Evolutionary conservation across 2,797 vertebrate species (phyloP), one percentile per base, ranked within the genome.

Genomic region (Bryconaethiops microstoma): DNA sequence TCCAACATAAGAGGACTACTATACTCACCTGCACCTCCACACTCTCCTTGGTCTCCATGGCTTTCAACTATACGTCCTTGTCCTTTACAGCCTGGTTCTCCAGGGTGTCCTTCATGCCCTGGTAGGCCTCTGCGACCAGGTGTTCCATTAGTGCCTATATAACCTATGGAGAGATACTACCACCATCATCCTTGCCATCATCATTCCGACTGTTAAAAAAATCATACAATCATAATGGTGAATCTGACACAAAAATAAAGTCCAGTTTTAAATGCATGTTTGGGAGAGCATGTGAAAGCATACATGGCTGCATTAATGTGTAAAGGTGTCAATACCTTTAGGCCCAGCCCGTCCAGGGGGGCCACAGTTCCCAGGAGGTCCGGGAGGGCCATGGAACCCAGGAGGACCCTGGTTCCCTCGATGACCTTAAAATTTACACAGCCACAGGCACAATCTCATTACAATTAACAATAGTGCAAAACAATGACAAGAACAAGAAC

Each of bases 21-120:
- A 9, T 39, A 42, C 62, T 85, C 25, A 91, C 90, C 88, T 69
- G 8, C 19, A 42, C 7, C 2, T 57, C 89, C 90, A 57, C 55
- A 16, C 0, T 90, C 88, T 84, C 94, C 94, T 10, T 64, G 79
- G 6, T 88, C 86, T 42, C 93, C 93, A 9, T 4, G 5, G 5
- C 9, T 42, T 7, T 7, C 25, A 7, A 60, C 0, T 10, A 2
- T 77, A 42, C 17, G 6, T 6, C 62, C 1, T 35, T 59, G 4
- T 79, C 94, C 94, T 85, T 83, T 87, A 9, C 17, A 69, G 50
- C 94, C 90, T 65, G 48, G 64, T 8, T 21, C 5, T 1, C 89
- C 94, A 0, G 16, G 6, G 7, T 87, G 82, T 62, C 94, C 94
- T 70, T 40, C 40, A 48, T 10, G 16, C 19, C 86, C 86, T 2